Evolutionary conservation across 1,140 invertebrate species (phyloP).

Genomic region (Dendrolimus punctatus): DNA sequence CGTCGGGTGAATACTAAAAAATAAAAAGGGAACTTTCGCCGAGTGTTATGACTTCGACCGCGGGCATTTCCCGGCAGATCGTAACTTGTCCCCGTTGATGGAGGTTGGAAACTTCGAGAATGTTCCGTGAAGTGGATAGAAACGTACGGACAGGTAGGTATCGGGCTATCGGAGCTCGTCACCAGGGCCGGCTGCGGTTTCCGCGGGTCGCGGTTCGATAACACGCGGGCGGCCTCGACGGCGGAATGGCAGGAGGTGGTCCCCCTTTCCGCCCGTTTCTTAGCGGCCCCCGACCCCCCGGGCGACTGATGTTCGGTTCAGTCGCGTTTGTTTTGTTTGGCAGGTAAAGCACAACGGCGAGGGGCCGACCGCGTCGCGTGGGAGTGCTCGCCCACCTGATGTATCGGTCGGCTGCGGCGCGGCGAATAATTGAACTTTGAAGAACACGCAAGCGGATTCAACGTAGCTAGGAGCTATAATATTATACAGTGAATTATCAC

Average conservation of each 20-base stretch:
- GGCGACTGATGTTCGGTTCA: slow-evolving; percentile 9
- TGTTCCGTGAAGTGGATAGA: slow-evolving; percentile 13
- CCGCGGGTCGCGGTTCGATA: slow-evolving; percentile 31
- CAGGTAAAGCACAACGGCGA: slow-evolving; percentile 36
- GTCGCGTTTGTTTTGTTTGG: slow-evolving; percentile 46
- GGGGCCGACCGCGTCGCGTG: slow-evolving; percentile 20
- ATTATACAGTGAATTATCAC: too few relatives aligned
- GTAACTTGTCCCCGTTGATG: slow-evolving; percentile 25
- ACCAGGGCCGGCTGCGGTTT: slow-evolving; percentile 18
- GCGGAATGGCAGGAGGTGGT: slow-evolving; percentile 12
- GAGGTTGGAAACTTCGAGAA: slow-evolving; percentile 24
- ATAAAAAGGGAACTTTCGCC: slow-evolving; percentile 2
- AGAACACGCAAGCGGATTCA: slow-evolving; percentile 12
- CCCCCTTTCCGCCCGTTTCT: slow-evolving; percentile 7
- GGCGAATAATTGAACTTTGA: slow-evolving; percentile 20
- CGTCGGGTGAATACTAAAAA: too few relatives aligned
- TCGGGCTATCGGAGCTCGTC: slow-evolving; percentile 1
- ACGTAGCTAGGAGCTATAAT: background rate
- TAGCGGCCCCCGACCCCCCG: too few relatives aligned
- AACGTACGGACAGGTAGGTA: slow-evolving; percentile 19
- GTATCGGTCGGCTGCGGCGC: slow-evolving; percentile 8
- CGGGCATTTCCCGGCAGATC: slow-evolving; percentile 11
- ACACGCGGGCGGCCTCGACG: slow-evolving; percentile 21
- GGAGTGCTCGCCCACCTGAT: slow-evolving; percentile 18
- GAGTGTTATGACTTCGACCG: slow-evolving; percentile 30